Evolutionary conservation across 1,140 invertebrate genomes (phyloP).

Genomic region (Piezodorus guildinii): DNA sequence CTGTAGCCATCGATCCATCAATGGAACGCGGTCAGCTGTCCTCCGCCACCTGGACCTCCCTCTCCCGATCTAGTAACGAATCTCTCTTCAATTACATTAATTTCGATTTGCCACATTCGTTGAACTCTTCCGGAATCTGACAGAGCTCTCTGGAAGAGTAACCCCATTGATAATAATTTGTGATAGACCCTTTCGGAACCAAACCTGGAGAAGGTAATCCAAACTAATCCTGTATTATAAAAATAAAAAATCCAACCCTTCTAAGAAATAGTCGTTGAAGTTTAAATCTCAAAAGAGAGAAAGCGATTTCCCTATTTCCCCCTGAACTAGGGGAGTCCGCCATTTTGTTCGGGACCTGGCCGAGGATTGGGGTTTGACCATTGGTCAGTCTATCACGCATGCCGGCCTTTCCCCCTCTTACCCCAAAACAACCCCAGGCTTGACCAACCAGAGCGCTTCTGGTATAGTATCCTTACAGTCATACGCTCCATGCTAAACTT

Average conservation of each 20-base stretch:
- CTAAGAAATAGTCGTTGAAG: too few relatives aligned
- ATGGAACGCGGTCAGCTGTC: not conserved
- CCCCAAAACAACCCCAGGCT: not conserved
- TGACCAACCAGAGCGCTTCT: not conserved
- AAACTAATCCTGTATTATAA: too few relatives aligned
- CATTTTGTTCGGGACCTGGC: not conserved
- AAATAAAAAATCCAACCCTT: too few relatives aligned
- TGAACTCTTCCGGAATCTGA: too few relatives aligned
- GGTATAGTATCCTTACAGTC: not conserved
- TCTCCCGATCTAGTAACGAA: not conserved
- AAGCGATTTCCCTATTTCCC: too few relatives aligned
- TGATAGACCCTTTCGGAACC: too few relatives aligned
- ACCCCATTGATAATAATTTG: too few relatives aligned
- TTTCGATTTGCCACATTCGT: too few relatives aligned
- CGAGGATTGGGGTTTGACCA: slow-evolving; percentile 9
- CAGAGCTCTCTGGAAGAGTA: too few relatives aligned
- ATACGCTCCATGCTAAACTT: not conserved
- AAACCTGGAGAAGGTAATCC: too few relatives aligned
- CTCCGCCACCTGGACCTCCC: not conserved
- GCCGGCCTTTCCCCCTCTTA: not conserved
- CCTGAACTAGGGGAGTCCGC: not conserved
- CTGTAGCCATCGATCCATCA: not conserved
- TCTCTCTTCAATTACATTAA: too few relatives aligned
- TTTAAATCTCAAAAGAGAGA: too few relatives aligned
- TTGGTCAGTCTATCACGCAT: slow-evolving; percentile 13